Evolutionary conservation across 1,140 invertebrate species (phyloP), one percentile per base, ranked within the genome.

Genomic region (Trichogramma pretiosum): DNA sequence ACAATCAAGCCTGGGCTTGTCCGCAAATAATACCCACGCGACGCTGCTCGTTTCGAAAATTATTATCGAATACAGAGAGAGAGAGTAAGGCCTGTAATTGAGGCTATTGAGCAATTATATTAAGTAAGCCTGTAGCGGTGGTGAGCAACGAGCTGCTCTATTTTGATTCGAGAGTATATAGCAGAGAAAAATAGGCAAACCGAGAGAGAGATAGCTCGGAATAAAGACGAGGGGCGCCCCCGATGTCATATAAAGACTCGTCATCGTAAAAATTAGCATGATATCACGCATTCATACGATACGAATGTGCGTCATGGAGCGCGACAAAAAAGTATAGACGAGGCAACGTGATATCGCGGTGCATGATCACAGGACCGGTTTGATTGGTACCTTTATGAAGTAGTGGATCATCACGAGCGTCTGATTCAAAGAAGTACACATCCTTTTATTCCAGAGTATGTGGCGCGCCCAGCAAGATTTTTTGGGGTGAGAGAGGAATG

Each of bases 81-180:
- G n/a, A n/a, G 66, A 70, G 70, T 68, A 68, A 67, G 64, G 55
- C 59, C 59, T 61, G 62, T 71, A 70, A 71, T 71, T 68, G 64
- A 63, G 66, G 60, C 64, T 68, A 69, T 71, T 68, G 61, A 67
- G 61, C 66, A 70, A 71, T 71, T 71, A 71, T 67, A 70, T 69
- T 68, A 71, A 70, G 63, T 59, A 62, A 58, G 59, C 56, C 56
- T 51, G 56, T 47, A 49, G 36, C 42, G n/a, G n/a, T n/a, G n/a
- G n/a, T 40, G 39, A 54, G 54, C 54, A 48, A 59, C 57, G 50
- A 17, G 54, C 57, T 59, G 60, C 54, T 64, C 56, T 65, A 64
- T 63, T 67, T 65, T n/a, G n/a, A n/a, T 64, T 59, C 63, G 54
- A 58, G 55, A 55, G 55, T 53, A 50, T 52, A 52, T 50, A 53